Base-by-base conservation (phyloP, 2,113 vertebrate genomes). In the Neolamprologus cancellatus region DNA sequence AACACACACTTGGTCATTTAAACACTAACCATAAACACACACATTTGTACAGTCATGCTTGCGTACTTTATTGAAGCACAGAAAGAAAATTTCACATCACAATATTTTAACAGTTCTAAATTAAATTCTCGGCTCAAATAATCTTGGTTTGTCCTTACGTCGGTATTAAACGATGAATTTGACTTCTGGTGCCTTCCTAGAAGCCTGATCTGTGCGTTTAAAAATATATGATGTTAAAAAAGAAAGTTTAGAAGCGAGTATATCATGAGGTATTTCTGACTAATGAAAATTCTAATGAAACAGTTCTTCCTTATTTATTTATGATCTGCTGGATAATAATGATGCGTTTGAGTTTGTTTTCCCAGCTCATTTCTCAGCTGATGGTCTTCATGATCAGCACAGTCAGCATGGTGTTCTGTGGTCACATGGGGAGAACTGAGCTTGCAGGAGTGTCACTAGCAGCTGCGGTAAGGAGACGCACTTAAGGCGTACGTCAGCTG, bases 381-480 rank as follows among this genome's bases (percentile, higher is more conserved):
- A 96, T 99, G 97, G 88, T 95, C 59, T 97, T 98, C 78, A 87
- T 98, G 88, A 97, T 99, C 95, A 97, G 96, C 0, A 95, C 98
- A 32, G 88, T 98, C 83, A 99, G 97, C 90, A 97, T 97, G 4
- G 97, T 99, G 92, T 99, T 99, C 94, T 99, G 98, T 3, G 98
- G 98, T 36, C 98, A 97, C 86, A 87, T 98, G 94, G 98, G 98
- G 14, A 92, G 91, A 83, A 87, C 59, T 4, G 84, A 91, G 41
- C 91, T 93, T 0, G 91, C 91, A 3, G 87, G 81, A 14, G 94
- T 94, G 6, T 71, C 92, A 0, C 86, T 93, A 76, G 59, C 92
- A 30, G 85, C 88, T 14, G 85, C 85, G 54, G 93, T 93, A 69
- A 91, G 88, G 5, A 81, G 7, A 32, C 5, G 4, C 17, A 0